Base-by-base conservation (phyloP, 2,888 invertebrate genomes). In the Podotricha telesiphe region DNA sequence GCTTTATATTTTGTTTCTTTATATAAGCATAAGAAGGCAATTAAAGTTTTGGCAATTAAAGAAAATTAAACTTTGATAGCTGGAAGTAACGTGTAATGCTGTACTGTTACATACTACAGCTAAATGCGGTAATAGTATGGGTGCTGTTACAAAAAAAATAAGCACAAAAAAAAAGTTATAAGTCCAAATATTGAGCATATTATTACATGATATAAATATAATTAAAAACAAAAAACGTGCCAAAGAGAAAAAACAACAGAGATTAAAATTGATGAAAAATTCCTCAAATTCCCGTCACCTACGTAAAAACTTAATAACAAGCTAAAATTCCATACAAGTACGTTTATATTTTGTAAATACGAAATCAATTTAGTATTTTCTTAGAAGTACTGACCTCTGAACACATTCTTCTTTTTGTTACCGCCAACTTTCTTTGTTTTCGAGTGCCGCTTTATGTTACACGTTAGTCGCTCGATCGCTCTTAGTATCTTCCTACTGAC, bases 401-500 rank as follows among this genome's bases (percentile, higher is more conserved):
- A 66, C 17, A 51, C 67, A 55, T 71, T 74, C 42, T 70, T 68
- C 11, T 58, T 59, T 55, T 62, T 40, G 59, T 72, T 76, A 13
- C 80, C 78, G 42, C 74, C 75, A 11, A 79, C 75, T 64, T 80
- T 76, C 79, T 85, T 89, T 20, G 73, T 40, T 73, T 85, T 88
- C 76, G 85, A 87, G 76, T 77, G 84, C 73, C 82, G 86, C 75
- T 85, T 90, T 67, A 91, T 83, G 73, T 87, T 91, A 77, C 93
- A 93, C 15, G 93, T 91, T 69, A 93, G 78, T 74, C 85, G 88
- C 74, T 93, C 93, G 56, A 93, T 93, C 48, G 84, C 92, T 74
- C 83, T 90, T 63, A 93, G 77, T 79, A 93, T 91, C 76, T 93
- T 93, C 78, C 89, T 86, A 82, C 93, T 91, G 77, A 93, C 93